These are phyloP conservation scores for Plectrocnemia conspersa DNA, from an alignment of 1,140 invertebrate genomes.

Conservation along the genomic window DNA sequence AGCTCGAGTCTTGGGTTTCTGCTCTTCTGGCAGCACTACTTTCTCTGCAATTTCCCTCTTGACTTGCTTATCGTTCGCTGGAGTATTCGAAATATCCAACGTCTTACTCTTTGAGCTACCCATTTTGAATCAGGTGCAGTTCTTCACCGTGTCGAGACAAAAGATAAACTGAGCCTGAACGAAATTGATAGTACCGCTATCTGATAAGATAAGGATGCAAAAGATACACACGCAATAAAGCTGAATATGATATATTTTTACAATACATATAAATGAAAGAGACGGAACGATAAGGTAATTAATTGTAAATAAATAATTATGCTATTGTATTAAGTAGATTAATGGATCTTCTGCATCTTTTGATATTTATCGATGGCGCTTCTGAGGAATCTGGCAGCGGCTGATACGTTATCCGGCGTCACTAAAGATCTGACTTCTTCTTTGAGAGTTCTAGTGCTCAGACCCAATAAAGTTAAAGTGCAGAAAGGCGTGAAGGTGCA, in stretches of 20 bases:
- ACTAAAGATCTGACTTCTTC: slow-evolving; percentile 45
- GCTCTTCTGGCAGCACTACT: too few species aligned
- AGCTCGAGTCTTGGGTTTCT: too few species aligned
- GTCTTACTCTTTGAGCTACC: slow-evolving; percentile 15
- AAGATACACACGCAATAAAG: too few species aligned
- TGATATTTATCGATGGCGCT: slow-evolving; percentile 63
- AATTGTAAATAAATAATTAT: slow-evolving; percentile 5
- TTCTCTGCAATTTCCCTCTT: too few species aligned
- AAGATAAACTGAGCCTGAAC: too few species aligned
- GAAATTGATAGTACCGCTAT: too few species aligned
- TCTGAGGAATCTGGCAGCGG: slow-evolving; percentile 57
- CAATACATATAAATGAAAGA: slow-evolving; percentile 2
- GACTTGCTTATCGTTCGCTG: slow-evolving; percentile 20
- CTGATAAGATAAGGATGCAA: too few species aligned
- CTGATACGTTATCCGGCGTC: slow-evolving; percentile 54
- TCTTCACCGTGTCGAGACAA: too few species aligned
- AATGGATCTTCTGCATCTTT: slow-evolving; percentile 45
- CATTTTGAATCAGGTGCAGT: slow-evolving; percentile 16
- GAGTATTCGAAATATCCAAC: slow-evolving; percentile 21
- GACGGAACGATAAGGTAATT: slow-evolving; percentile 7
- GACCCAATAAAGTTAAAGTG: slow-evolving; percentile 53
- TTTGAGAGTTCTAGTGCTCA: slow-evolving; percentile 40
- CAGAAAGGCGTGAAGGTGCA: slow-evolving; percentile 65
- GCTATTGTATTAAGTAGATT: background rate
- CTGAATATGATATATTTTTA: background rate